Percentiles rank a stretch among this genome's conserved stretches.
These are phyloP conservation scores for Amphipoea lucens DNA, from an alignment of 2,888 invertebrate species.

Conservation along the genomic window DNA sequence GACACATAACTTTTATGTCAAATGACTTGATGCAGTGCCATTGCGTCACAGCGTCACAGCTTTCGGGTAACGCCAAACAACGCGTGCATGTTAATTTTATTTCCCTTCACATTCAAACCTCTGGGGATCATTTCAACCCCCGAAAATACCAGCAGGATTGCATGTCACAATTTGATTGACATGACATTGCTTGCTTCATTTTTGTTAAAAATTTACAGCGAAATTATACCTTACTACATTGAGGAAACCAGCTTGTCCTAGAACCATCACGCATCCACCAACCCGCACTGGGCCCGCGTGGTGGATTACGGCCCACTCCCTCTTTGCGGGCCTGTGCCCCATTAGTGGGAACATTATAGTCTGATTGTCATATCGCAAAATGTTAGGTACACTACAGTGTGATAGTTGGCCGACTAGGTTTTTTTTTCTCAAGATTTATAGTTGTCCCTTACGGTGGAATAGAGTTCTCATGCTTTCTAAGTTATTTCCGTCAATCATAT, in stretches of 20 bases:
- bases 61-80: background rate
- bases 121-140: background rate
- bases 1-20: background rate
- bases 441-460: slow-evolving; percentile 31
- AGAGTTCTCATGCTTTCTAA: slow-evolving; percentile 24
- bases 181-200: background rate
- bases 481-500: slow-evolving; percentile 18
- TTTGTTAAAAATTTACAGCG: background rate
- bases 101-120: background rate
- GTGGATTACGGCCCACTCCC: background rate
- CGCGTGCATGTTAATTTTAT: slow-evolving; percentile 2
- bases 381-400: slow-evolving; percentile 62
- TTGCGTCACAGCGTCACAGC: background rate
- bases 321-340: background rate
- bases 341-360: background rate
- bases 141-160: background rate
- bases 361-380: background rate
- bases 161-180: background rate
- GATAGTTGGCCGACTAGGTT: slow-evolving; percentile 28
- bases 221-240: background rate
- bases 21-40: background rate
- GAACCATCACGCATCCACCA: background rate
- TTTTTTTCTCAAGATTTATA: slow-evolving; percentile 51
- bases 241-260: background rate
- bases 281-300: background rate